A percentile compares a stretch with the other conserved stretches of the same genome.
These are phyloP conservation scores for Cartodere bifasciata DNA, from an alignment of 2,888 invertebrate species.

Conservation along the genomic window DNA sequence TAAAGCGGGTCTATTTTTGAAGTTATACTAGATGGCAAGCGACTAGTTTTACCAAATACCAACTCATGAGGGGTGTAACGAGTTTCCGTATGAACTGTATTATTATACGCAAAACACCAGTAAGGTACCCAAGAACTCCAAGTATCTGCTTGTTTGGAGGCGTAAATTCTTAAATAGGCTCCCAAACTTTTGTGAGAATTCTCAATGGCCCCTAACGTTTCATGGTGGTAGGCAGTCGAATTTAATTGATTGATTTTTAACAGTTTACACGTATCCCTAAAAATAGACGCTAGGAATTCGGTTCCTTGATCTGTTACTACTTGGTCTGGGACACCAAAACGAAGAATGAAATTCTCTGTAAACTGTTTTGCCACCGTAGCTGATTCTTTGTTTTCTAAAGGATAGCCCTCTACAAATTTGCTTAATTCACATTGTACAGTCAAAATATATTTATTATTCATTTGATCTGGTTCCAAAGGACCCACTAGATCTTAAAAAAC, in stretches of 20 bases:
- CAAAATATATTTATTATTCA: slow-evolving; percentile 11
- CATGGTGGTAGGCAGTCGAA: slow-evolving; percentile 13
- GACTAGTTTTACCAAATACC: slow-evolving; percentile 3
- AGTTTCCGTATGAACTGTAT: slow-evolving; percentile 5
- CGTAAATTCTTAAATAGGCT: not conserved
- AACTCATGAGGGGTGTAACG: slow-evolving; percentile 5
- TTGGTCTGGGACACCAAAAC: slow-evolving; percentile 14
- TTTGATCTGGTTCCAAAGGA: too few species aligned
- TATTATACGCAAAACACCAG: slow-evolving; percentile 6
- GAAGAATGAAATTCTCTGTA: slow-evolving; percentile 16
- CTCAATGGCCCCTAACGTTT: slow-evolving; percentile 12
- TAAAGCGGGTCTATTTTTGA: slow-evolving; percentile 1
- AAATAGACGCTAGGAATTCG: slow-evolving; percentile 12
- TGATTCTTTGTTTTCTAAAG: slow-evolving; percentile 12
- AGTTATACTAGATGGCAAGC: not conserved
- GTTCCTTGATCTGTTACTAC: slow-evolving; percentile 13
- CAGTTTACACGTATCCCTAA: slow-evolving; percentile 11
- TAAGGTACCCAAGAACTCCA: slow-evolving; percentile 6
- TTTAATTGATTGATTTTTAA: slow-evolving; percentile 13
- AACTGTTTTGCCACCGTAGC: slow-evolving; percentile 11
- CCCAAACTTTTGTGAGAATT: slow-evolving; percentile 10
- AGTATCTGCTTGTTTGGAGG: not conserved
- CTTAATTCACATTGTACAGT: slow-evolving; percentile 14
- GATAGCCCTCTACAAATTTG: slow-evolving; percentile 13
- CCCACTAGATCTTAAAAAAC: too few species aligned